Conservation (phyloP, 2,797 vertebrate genomes). For the Lutjanus argentimaculatus region DNA sequence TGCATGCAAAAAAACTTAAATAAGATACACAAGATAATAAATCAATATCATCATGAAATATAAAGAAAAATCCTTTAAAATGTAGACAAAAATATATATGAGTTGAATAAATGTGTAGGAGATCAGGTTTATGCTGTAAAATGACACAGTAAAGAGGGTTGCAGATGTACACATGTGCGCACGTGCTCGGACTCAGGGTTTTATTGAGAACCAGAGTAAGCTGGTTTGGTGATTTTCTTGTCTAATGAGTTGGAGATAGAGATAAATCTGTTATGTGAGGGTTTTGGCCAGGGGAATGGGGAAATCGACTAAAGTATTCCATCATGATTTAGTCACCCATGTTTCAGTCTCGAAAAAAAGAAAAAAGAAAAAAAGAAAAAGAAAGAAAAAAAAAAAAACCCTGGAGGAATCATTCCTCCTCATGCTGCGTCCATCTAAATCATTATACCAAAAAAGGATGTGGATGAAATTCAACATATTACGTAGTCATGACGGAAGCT, state of each 20-base stretch:
- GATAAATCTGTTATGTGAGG: conserved; percentile 60
- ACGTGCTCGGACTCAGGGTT: neutral
- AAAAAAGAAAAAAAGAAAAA: neutral
- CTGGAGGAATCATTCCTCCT: neutral
- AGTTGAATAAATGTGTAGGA: neutral
- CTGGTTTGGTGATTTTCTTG: conserved; percentile 55
- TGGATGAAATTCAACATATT: neutral
- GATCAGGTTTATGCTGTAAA: neutral
- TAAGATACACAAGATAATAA: neutral
- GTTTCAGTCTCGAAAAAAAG: conserved; percentile 8
- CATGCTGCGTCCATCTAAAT: neutral
- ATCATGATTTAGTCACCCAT: conserved; percentile 29
- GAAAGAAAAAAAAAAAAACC: neutral
- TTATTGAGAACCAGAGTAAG: conserved; percentile 44
- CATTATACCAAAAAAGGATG: neutral
- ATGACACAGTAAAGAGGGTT: neutral
- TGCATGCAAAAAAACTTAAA: too few relatives aligned
- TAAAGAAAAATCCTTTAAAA: too few relatives aligned
- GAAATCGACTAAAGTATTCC: conserved; percentile 15
- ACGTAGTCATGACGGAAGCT: neutral
- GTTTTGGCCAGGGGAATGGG: neutral
- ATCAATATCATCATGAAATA: neutral
- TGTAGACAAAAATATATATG: too few relatives aligned
- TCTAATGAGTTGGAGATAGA: conserved; percentile 49
- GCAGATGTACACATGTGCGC: neutral